These are phyloP conservation scores for Halichoerus grypus DNA, from an alignment of 2,113 vertebrate genomes.

Conservation along the genomic window DNA sequence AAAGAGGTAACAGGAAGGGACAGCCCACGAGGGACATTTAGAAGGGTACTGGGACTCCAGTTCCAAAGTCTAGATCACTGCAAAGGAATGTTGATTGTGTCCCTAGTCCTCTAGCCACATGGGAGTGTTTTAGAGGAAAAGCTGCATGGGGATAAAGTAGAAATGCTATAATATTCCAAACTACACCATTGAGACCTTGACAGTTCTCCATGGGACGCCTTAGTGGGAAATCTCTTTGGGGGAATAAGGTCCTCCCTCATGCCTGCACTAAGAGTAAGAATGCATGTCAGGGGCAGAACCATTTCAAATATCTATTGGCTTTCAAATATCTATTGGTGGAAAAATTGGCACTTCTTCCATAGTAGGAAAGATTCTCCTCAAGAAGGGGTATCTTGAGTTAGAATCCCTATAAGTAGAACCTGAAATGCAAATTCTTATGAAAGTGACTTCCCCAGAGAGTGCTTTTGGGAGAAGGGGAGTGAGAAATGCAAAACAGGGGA, in stretches of 20 bases:
- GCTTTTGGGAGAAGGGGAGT: not conserved
- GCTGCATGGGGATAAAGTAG: fast-evolving
- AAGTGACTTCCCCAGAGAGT: not conserved
- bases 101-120: not conserved
- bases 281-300: fast-evolving
- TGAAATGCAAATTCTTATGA: not conserved
- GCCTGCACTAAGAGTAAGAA: not conserved
- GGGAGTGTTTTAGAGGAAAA: not conserved
- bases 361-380: not conserved
- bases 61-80: not conserved
- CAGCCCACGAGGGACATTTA: no score
- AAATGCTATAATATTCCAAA: not conserved
- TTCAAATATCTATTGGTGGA: not conserved
- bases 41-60: not conserved
- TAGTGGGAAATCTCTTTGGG: not conserved
- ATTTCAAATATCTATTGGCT: not conserved
- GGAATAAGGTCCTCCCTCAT: fast-evolving
- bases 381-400: fast-evolving
- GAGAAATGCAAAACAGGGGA: no score
- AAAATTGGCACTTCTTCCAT: not conserved
- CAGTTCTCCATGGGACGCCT: not conserved
- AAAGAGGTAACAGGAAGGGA: not conserved
- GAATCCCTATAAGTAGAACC: not conserved
- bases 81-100: not conserved
- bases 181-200: not conserved